Evolutionary conservation across 2,113 vertebrate species (phyloP).

Genomic region (Anolis carolinensis): DNA sequence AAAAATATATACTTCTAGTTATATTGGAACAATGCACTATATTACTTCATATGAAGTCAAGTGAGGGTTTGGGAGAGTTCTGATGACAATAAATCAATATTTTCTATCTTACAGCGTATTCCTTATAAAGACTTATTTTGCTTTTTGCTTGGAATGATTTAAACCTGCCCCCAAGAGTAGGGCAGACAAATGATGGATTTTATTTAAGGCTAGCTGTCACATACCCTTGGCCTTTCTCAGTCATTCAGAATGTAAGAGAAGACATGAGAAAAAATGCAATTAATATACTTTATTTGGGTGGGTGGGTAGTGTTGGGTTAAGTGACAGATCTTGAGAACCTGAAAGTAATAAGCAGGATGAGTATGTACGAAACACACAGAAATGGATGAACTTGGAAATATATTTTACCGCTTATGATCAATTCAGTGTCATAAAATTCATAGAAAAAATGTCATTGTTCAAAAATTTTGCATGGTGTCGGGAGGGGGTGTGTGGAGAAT

Average conservation of each 20-base stretch:
- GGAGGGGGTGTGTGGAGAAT: too few species aligned
- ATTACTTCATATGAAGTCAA: constrained; percentile 36
- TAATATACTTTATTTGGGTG: fast-evolving
- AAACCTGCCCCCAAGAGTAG: constrained; percentile 33
- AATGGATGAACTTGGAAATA: neutral
- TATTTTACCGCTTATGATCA: neutral
- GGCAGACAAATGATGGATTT: constrained; percentile 48
- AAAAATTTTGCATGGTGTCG: neutral
- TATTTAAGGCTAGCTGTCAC: constrained; percentile 50
- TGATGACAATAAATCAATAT: constrained; percentile 48
- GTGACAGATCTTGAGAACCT: neutral
- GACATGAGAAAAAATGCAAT: constrained; percentile 10
- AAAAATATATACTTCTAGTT: constrained; percentile 4
- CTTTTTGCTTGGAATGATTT: constrained; percentile 42
- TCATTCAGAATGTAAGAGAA: constrained; percentile 52
- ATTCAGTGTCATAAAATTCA: neutral
- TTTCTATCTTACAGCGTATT: constrained; percentile 49
- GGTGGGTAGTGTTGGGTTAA: neutral
- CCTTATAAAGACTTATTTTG: constrained; percentile 24
- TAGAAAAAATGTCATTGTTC: too few species aligned
- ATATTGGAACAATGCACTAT: constrained; percentile 11
- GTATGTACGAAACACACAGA: neutral
- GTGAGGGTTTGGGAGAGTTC: constrained; percentile 43
- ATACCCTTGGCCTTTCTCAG: constrained; percentile 40
- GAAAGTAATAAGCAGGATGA: neutral